Evolutionary conservation across 2,797 vertebrate genomes (phyloP), one percentile per base, ranked within the genome.

Genomic region (Astyanax mexicanus): DNA sequence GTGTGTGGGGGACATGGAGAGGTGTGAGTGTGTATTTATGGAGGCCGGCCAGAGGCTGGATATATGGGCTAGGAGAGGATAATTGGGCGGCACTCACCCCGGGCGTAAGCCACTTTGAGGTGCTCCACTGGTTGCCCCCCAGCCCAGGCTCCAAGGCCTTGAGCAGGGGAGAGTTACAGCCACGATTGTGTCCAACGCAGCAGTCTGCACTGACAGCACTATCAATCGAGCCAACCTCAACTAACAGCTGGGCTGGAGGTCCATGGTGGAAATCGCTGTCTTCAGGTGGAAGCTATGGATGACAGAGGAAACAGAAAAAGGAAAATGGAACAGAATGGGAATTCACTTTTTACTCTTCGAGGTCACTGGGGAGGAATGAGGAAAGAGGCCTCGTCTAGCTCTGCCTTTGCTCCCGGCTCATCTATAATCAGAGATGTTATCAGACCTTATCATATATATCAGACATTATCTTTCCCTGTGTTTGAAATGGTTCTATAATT

Each of bases 131-230:
- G 38, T 79, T 80, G 78, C 72, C 54, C 73, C 49, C 6, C 45
- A 25, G 65, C 35, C 55, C 61, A 62, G 75, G 58, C 40, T 45
- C 29, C 5, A 27, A 73, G 81, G 84, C 87, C 89, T 87, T 91
- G 87, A 90, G 86, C 81, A 80, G 74, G 71, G 79, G 76, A 82
- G 77, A 90, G 85, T 85, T 88, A 88, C 84, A 75, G 80, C 85
- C 71, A 67, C 73, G 69, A 80, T 74, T 80, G 76, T 81, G 75
- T 86, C 70, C 78, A 25, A 37, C 47, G 37, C 73, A 73, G 80
- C 79, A 81, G 13, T 64, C 80, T 69, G 51, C 13, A 38, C 58
- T 37, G 37, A 75, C 60, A 75, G 55, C 61, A 58, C 71, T 37
- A 83, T 83, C 80, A 77, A 80, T 80, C 55, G 49, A 72, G 25